phyloP scores from a whole-genome alignment of 2,113 vertebrate species.

The Polyodon spathula region DNA sequence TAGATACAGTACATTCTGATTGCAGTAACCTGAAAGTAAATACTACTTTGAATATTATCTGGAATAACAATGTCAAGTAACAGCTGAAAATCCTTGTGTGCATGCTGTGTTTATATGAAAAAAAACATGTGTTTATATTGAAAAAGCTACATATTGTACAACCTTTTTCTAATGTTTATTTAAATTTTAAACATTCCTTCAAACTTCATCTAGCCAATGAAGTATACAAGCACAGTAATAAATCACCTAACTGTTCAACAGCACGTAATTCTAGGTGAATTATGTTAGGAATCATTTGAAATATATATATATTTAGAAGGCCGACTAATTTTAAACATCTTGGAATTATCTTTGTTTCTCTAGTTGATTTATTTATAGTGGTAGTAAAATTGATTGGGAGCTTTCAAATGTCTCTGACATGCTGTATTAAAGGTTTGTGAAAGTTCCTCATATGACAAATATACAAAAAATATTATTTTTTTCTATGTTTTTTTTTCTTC shows the following conservation, averaged over 20 bases:
- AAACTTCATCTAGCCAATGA: constrained; percentile 15
- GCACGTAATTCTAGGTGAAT: constrained; percentile 6
- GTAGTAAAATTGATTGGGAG: constrained; percentile 20
- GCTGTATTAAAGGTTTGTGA: constrained; percentile 9
- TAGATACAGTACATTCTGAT: constrained; percentile 42
- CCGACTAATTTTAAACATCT: constrained; percentile 10
- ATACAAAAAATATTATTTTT: no score
- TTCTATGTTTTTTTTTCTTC: no score
- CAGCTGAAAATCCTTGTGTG: constrained; percentile 46
- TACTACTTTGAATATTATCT: constrained; percentile 44
- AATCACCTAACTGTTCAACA: no score
- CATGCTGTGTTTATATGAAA: constrained; percentile 51
- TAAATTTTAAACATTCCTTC: constrained; percentile 46
- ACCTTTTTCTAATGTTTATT: constrained; percentile 42
- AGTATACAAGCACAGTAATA: no score
- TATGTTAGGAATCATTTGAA: constrained; percentile 17
- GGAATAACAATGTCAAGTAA: constrained; percentile 44
- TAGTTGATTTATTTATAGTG: constrained; percentile 9
- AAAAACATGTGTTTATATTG: constrained; percentile 58
- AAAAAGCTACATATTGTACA: constrained; percentile 57
- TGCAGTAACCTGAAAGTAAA: not conserved
- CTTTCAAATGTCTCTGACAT: constrained; percentile 19
- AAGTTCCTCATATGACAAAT: constrained; percentile 12
- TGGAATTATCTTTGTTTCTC: constrained; percentile 16
- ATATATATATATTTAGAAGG: constrained; percentile 16